A percentile compares a stretch with the other conserved stretches of the same genome.
phyloP scores from a whole-genome alignment of 2,113 vertebrate species.

The Brachypodius melanocephalos region DNA sequence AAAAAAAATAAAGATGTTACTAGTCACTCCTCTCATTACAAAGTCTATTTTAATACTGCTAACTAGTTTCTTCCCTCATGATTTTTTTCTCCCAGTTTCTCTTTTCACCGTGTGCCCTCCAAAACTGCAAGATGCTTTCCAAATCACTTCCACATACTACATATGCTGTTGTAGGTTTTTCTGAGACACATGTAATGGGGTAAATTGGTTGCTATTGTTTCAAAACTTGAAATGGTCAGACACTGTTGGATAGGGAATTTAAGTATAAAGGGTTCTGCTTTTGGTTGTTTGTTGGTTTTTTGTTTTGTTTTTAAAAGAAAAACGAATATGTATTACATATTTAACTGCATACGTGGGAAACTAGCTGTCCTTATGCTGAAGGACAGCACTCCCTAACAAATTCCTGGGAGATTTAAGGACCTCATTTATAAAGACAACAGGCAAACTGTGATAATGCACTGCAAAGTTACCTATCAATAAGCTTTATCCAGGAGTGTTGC shows the following conservation, averaged over 20 bases:
- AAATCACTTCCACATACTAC: slow-evolving; percentile 33
- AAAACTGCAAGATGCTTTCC: slow-evolving; percentile 10
- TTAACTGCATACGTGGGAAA: not conserved
- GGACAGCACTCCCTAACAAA: not conserved
- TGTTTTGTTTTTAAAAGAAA: not conserved
- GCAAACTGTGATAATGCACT: not conserved
- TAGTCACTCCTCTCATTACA: not conserved
- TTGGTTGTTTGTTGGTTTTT: not conserved
- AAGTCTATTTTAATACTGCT: not conserved
- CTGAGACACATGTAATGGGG: not conserved
- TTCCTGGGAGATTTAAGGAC: not conserved
- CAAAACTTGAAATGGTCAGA: not conserved
- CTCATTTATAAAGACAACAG: not conserved
- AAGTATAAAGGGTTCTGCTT: not conserved
- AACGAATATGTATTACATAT: not conserved
- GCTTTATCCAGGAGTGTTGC: not conserved
- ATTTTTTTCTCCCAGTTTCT: not conserved
- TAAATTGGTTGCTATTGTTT: slow-evolving; percentile 14
- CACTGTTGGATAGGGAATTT: not conserved
- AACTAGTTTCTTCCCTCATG: not conserved
- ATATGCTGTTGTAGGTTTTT: not conserved
- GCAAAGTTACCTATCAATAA: not conserved
- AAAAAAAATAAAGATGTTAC: slow-evolving; percentile 40
- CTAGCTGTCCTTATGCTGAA: not conserved
- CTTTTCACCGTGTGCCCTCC: not conserved